Evolutionary conservation across 2,888 invertebrate genomes (phyloP), one percentile per base, ranked within the genome.

Genomic region (Lordiphosa fenestrarum): DNA sequence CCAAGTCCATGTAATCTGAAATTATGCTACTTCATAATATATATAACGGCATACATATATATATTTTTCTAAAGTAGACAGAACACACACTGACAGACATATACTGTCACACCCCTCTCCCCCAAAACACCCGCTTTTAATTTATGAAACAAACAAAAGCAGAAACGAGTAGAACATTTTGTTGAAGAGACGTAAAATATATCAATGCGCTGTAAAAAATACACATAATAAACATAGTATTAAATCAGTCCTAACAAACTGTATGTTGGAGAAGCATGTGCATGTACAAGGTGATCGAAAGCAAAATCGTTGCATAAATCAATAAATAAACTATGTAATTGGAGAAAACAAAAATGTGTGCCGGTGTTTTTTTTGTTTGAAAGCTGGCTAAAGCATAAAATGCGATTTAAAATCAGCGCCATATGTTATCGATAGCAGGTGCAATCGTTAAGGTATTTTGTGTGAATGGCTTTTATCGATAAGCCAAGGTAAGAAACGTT

Each of bases 171-270:
- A 65, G 12, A 62, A 44, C 30, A 38, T 61, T 69, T 71, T 62
- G 66, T 71, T 75, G 51, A 65, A 15, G 21, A 53, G 42, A 23
- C 23, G 23, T 54, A 53, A 40, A 44, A 63, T 67, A 76, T 80
- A 80, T 80, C 85, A 84, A 80, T 72, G 76, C 81, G 85, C 85
- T 84, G 85, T 84, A 84, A 75, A 77, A 80, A 73, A 66, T 49
- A 73, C 57, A 73, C 71, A 77, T 71, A 78, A 78, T 72, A 57
- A 30, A 30, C 60, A 64, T 80, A 82, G 82, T 81, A 84, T 84
- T 84, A 84, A 70, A 38, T 23, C 49, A 66, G 42, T 13, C 56
- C 46, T 50, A 51, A 52, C 64, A 69, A 62, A 72, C 47, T 44
- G 60, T 61, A 55, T 76, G 58, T 55, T 56, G 41, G 60, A 39